Conservation (phyloP, 2,797 vertebrate species). For the Phoebastria nigripes region DNA sequence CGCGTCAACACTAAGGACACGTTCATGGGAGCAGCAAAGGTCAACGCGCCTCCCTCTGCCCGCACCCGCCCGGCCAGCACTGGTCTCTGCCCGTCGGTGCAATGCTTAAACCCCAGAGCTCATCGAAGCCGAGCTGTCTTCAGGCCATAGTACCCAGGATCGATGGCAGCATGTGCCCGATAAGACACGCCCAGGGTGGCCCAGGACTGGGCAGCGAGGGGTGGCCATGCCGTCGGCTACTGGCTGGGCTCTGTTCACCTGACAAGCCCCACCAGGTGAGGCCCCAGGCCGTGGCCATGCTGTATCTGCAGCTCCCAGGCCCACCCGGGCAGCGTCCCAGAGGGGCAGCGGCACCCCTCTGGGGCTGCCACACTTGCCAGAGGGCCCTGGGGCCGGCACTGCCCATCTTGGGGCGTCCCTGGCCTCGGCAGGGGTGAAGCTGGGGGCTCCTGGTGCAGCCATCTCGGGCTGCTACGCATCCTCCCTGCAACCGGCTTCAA, state of each 20-base stretch:
- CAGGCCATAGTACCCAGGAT: not conserved
- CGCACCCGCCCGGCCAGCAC: accelerated
- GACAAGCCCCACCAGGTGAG: not conserved
- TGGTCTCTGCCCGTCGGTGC: accelerated
- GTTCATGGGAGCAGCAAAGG: not conserved
- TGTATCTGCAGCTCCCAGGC: not conserved
- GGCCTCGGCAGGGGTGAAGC: not conserved
- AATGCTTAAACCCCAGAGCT: not conserved
- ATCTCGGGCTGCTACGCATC: not conserved
- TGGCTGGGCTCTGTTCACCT: not conserved
- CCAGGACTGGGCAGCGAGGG: not conserved
- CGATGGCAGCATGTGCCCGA: accelerated
- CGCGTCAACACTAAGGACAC: accelerated
- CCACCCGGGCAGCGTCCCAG: accelerated
- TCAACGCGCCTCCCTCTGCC: not conserved
- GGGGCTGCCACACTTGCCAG: accelerated
- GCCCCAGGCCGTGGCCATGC: accelerated
- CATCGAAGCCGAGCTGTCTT: not conserved
- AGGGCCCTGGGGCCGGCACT: accelerated
- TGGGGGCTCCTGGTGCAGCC: not conserved
- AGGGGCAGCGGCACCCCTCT: accelerated
- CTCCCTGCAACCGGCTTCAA: not conserved
- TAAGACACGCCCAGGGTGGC: accelerated
- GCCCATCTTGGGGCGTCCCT: not conserved
- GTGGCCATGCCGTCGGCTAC: not conserved